phyloP scores from a whole-genome alignment of 1,140 invertebrate species.

The Drosophila malerkotliana region DNA sequence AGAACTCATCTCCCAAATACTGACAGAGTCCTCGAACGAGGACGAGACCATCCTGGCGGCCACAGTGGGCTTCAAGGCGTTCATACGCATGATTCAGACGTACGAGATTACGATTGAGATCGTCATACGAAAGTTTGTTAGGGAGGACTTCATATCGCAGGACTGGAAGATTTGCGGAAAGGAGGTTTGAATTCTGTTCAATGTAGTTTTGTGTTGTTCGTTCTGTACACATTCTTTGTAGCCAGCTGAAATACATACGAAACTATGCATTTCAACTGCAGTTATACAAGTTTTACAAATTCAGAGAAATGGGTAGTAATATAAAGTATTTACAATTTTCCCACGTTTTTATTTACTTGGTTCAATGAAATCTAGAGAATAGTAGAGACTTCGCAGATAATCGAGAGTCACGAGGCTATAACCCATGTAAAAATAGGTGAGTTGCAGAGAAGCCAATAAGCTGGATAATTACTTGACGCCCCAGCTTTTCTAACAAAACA shows the following conservation, averaged over 20 bases:
- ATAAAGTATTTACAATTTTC: slow-evolving; percentile 47
- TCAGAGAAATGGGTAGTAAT: background rate
- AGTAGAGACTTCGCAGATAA: slow-evolving; percentile 82
- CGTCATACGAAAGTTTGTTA: slow-evolving; percentile 91
- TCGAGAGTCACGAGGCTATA: slow-evolving; percentile 81
- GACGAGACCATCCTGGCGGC: slow-evolving; percentile 90
- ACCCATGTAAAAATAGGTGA: slow-evolving; percentile 83
- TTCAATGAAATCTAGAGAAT: slow-evolving; percentile 75
- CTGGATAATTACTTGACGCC: background rate
- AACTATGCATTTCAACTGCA: slow-evolving; percentile 54
- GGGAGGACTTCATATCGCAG: slow-evolving; percentile 91
- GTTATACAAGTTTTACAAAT: background rate
- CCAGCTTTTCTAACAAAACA: slow-evolving; percentile 45
- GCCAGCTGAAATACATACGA: slow-evolving; percentile 55
- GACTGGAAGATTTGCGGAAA: slow-evolving; percentile 88
- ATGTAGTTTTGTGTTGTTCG: slow-evolving; percentile 41
- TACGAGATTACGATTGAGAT: slow-evolving; percentile 92
- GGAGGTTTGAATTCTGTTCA: slow-evolving; percentile 81
- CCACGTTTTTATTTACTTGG: slow-evolving; percentile 56
- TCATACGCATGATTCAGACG: slow-evolving; percentile 92
- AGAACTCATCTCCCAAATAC: slow-evolving; percentile 90
- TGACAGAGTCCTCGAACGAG: slow-evolving; percentile 90
- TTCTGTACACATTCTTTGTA: slow-evolving; percentile 17
- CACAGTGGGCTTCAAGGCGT: slow-evolving; percentile 92
- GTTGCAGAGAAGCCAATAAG: slow-evolving; percentile 16